Base-by-base conservation (phyloP, 2,888 invertebrate species). In the Hesperia comma region DNA sequence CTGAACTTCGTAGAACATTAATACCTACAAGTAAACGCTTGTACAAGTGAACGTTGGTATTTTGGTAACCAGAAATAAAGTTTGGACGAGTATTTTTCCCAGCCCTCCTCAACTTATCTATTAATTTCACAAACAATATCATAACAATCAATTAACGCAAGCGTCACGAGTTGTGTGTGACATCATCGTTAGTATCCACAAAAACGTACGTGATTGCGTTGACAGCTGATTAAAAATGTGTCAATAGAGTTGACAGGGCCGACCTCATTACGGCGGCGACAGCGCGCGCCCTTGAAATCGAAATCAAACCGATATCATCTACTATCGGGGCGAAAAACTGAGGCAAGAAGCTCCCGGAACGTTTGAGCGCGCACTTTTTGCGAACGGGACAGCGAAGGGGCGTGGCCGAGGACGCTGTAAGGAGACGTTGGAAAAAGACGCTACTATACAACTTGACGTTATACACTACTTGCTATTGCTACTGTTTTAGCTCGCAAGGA, bases 331-430 rank as follows among this genome's bases (percentile, higher is more conserved):
- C 40, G 41, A 26, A 57, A 58, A 58, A 43, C 58, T 58, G 7
- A 14, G 41, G 21, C 53, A 57, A 57, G 21, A 57, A 57, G 37
- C 55, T 0, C 40, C 5, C 7, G 41, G 41, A 21, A 32, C 32
- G 58, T 41, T 43, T 5, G 43, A 43, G 37, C 43, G 15, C 32
- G 10, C 14, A 58, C 58, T 58, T 58, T 57, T 58, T 58, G 58
- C 43, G 7, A 74, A 49, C 53, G 21, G 49, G 56, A 71, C 71
- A 71, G 66, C 46, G 69, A 71, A 71, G 62, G 62, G 71, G 71
- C 71, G 71, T 55, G 61, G 62, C 64, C 53, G 40, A 41, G 63
- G 55, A 32, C 41, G 10, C 14, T 12, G 43, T 58, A 58, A 58
- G 14, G 26, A 37, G 21, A 51, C 21, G 21, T 21, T 12, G 21